Percentiles rank a stretch among this genome's conserved stretches.
These are phyloP conservation scores for Piezodorus guildinii DNA, from an alignment of 1,140 invertebrate species.

Conservation along the genomic window DNA sequence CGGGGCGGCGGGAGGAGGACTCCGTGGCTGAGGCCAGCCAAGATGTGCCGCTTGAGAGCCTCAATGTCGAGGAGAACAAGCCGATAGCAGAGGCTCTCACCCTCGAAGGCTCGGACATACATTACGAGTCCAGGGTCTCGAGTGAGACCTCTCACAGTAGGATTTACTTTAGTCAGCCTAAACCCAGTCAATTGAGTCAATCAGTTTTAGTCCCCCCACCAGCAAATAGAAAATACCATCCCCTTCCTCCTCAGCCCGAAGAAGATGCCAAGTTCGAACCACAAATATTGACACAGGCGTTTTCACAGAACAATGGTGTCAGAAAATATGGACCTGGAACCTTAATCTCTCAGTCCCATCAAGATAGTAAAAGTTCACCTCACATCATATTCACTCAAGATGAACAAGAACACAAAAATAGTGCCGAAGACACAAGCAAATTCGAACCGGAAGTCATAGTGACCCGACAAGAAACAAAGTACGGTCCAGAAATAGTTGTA, in stretches of 20 bases:
- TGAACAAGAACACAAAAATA: too few species aligned
- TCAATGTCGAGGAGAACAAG: constrained; percentile 14
- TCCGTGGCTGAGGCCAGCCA: constrained; percentile 11
- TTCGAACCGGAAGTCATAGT: not conserved
- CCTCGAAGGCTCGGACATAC: constrained; percentile 18
- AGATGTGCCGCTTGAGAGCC: not conserved
- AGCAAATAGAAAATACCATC: not conserved
- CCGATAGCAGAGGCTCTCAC: constrained; percentile 9
- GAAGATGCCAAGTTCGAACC: too few species aligned
- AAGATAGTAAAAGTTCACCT: too few species aligned
- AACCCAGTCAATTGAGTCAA: not conserved
- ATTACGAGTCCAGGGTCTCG: constrained; percentile 27
- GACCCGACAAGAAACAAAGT: not conserved
- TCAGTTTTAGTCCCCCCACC: not conserved
- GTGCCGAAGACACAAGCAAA: not conserved
- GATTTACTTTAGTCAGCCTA: constrained; percentile 15
- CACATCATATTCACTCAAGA: too few species aligned
- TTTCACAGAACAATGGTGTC: too few species aligned
- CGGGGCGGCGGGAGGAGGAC: not conserved
- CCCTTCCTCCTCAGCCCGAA: too few species aligned
- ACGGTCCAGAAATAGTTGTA: not conserved
- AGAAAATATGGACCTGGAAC: too few species aligned
- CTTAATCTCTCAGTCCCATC: too few species aligned
- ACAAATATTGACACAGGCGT: too few species aligned
- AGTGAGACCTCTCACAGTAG: constrained; percentile 26